Base-by-base conservation (phyloP, 2,888 invertebrate genomes). In the Dascillus cervinus region DNA sequence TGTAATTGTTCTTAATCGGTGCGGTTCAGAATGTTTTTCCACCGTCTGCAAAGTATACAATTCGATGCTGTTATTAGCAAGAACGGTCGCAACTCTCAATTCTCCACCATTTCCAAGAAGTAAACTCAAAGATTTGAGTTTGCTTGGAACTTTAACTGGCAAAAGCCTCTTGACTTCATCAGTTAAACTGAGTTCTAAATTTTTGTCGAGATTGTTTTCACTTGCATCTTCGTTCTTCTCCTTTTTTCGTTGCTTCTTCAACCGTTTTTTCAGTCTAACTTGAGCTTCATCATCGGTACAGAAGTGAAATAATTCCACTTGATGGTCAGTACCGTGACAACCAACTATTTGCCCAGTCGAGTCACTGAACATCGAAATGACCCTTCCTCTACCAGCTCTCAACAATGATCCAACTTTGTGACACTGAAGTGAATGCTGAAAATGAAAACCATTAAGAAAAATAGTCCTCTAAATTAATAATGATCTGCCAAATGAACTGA, bases 261-360 rank as follows among this genome's bases (percentile, higher is more conserved):
- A 58, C 20, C 91, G 72, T 63, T 92, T 94, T 13, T 75, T 70
- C 51, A 82, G 68, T 40, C 82, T 76, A 13, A 67, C 64, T 39
- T 75, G 72, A 0, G 85, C 77, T 52, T 90, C 86, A 6, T 82
- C 80, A 11, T 84, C 78, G 0, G 79, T 66, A 50, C 84, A 77
- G 47, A 97, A 79, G 22, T 77, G 70, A 58, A 90, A 96, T 30
- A 89, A 63, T 65, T 97, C 96, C 9, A 96, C 66, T 12, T 75
- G 64, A 31, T 78, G 75, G 52, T 91, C 88, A 6, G 78, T 80
- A 2, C 94, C 94, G 56, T 88, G 85, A 58, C 89, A 89, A 1
- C 78, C 80, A 2, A 96, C 56, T 11, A 90, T 64, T 39, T 74
- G 73, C 41, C 82, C 79, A 11, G 82, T 77, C 1, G 69, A 62